phyloP scores from a whole-genome alignment of 35 echinoderm and acorn worm species.

The Lytechinus pictus region DNA sequence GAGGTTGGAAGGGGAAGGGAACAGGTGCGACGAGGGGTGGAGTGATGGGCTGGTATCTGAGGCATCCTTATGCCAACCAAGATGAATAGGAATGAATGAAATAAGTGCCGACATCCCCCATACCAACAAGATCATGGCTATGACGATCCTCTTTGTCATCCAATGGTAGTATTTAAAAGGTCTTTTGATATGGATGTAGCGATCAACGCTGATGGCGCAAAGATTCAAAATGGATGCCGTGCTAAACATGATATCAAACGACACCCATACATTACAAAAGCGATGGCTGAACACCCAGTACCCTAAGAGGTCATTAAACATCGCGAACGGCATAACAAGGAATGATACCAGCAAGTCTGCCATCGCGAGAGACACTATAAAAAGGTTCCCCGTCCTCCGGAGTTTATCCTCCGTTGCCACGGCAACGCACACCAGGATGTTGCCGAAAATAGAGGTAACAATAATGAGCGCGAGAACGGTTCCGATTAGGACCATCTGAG shows the following conservation, averaged over 20 bases:
- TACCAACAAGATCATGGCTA: constrained; percentile 75
- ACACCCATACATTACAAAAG: constrained; percentile 96
- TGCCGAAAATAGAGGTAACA: constrained; percentile 85
- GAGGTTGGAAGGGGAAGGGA: neutral
- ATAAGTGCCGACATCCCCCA: constrained; percentile 92
- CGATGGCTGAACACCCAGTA: constrained; percentile 85
- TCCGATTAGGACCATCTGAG: constrained; percentile 71
- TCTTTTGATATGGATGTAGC: constrained; percentile 96
- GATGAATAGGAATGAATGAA: constrained; percentile 95
- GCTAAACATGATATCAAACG: constrained; percentile 96
- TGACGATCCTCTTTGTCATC: constrained; percentile 81
- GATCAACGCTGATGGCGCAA: constrained; percentile 92
- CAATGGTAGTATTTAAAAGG: constrained; percentile 93
- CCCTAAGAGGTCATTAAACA: constrained; percentile 86
- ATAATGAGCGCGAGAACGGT: constrained; percentile 68
- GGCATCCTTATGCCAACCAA: constrained; percentile 79
- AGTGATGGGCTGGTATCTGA: neutral
- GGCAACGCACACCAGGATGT: constrained; percentile 93
- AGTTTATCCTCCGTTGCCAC: constrained; percentile 90
- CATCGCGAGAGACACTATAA: constrained; percentile 97
- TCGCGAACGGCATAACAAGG: constrained; percentile 94
- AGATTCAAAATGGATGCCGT: constrained; percentile 97
- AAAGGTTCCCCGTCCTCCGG: constrained; percentile 87
- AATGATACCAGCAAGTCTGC: constrained; percentile 95
- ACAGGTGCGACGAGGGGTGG: neutral